phyloP scores from a whole-genome alignment of 2,888 invertebrate species.

The Smittia aterrima region DNA sequence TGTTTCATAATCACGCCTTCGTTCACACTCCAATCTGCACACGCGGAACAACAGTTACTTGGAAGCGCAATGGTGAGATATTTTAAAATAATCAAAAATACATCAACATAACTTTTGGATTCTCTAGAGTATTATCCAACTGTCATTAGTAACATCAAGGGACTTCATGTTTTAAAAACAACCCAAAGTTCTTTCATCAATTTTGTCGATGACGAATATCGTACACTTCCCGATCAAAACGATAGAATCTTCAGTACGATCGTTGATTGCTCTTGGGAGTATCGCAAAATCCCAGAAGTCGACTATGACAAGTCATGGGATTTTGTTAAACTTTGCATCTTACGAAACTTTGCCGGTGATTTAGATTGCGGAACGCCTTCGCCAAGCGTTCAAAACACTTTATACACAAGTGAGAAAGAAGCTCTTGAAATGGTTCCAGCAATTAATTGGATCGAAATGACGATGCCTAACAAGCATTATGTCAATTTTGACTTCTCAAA shows the following conservation, averaged over 20 bases:
- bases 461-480: conserved; percentile 81
- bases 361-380: conserved; percentile 69
- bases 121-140: conserved; percentile 56
- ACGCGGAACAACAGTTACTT: conserved; percentile 67
- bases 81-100: too few species aligned
- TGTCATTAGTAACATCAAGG: conserved; percentile 68
- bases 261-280: conserved; percentile 73
- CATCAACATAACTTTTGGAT: neutral
- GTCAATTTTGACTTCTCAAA: conserved; percentile 71
- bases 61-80: conserved; percentile 62
- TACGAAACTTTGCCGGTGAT: conserved; percentile 74
- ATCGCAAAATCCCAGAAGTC: conserved; percentile 62
- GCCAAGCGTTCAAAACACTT: conserved; percentile 75
- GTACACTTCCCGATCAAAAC: conserved; percentile 69
- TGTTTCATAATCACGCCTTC: conserved; percentile 74
- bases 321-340: conserved; percentile 66
- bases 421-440: conserved; percentile 67
- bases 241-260: conserved; percentile 77
- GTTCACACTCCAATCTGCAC: conserved; percentile 65
- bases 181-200: conserved; percentile 78
- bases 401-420: conserved; percentile 69
- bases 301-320: conserved; percentile 71
- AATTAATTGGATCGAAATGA: conserved; percentile 69
- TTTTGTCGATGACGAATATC: conserved; percentile 75
- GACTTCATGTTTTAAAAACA: conserved; percentile 72